Conservation (phyloP, 2,797 vertebrate species). For the Syngnathus acus region DNA sequence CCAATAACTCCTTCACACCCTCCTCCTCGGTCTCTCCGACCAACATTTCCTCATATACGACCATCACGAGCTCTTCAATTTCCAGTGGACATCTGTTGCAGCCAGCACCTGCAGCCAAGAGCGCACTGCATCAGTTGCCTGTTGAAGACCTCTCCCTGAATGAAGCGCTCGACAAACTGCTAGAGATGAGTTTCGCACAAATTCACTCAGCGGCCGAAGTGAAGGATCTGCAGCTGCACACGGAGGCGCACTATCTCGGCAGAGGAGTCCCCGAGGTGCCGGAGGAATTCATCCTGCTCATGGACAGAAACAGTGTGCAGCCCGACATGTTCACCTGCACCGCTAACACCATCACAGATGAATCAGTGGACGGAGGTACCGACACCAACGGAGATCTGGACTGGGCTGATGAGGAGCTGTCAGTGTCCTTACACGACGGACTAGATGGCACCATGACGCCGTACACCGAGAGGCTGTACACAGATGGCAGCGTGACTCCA, state of each 20-base stretch:
- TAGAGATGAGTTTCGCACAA: conserved; percentile 63
- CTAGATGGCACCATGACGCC: conserved; percentile 69
- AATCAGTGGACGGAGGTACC: conserved; percentile 46
- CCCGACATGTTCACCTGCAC: conserved; percentile 68
- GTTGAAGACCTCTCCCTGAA: conserved; percentile 52
- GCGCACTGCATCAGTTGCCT: conserved; percentile 13
- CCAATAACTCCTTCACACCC: conserved; percentile 23
- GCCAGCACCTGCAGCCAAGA: neutral
- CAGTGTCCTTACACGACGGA: conserved; percentile 62
- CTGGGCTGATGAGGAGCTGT: conserved; percentile 72
- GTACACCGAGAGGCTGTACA: conserved; percentile 66
- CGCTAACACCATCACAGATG: conserved; percentile 56
- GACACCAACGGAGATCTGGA: conserved; percentile 62
- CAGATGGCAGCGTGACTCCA: conserved; percentile 71
- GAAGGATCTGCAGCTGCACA: conserved; percentile 22
- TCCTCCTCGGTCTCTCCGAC: conserved; percentile 31
- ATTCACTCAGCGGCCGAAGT: neutral
- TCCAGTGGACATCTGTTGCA: conserved; percentile 30
- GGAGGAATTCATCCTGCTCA: conserved; percentile 65
- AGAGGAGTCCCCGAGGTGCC: conserved; percentile 47
- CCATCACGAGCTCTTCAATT: conserved; percentile 15
- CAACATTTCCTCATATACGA: conserved; percentile 16
- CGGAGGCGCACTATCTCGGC: conserved; percentile 17
- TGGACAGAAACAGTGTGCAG: conserved; percentile 67
- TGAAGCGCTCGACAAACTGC: conserved; percentile 66